Percentiles rank a stretch among this genome's conserved stretches.
phyloP scores from a whole-genome alignment of 2,113 vertebrate genomes.

The Microcebus murinus region DNA sequence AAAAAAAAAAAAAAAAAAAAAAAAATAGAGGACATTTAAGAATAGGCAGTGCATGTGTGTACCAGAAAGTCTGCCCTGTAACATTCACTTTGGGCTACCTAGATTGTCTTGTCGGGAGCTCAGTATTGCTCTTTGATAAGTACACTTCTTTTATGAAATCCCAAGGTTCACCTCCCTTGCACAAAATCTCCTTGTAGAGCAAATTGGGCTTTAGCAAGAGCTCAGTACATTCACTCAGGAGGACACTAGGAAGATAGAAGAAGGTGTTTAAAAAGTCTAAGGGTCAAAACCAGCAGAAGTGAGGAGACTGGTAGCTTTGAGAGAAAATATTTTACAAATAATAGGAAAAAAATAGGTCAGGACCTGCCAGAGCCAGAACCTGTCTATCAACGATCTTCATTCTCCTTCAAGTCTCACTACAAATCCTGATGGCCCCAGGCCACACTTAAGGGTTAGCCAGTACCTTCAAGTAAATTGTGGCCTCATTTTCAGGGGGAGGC shows the following conservation, averaged over 20 bases:
- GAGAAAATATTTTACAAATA: constrained; percentile 51
- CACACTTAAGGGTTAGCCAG: not conserved
- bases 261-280: not conserved
- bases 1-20: too few species aligned
- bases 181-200: not conserved
- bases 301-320: not conserved
- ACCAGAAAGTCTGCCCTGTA: not conserved
- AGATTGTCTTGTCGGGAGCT: not conserved
- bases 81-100: not conserved
- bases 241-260: not conserved
- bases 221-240: not conserved
- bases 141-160: not conserved
- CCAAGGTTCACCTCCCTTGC: not conserved
- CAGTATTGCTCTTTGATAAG: not conserved
- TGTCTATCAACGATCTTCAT: not conserved
- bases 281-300: not conserved
- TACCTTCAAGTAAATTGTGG: not conserved
- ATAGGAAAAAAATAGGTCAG: constrained; percentile 20
- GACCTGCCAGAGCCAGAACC: not conserved
- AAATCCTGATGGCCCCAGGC: not conserved
- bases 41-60: not conserved
- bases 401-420: not conserved
- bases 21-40: not conserved
- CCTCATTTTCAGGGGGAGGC: not conserved
- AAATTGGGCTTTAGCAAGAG: not conserved